Evolutionary conservation across 2,888 invertebrate species (phyloP), one percentile per base, ranked within the genome.

Genomic region (Tricholauxania praeusta): DNA sequence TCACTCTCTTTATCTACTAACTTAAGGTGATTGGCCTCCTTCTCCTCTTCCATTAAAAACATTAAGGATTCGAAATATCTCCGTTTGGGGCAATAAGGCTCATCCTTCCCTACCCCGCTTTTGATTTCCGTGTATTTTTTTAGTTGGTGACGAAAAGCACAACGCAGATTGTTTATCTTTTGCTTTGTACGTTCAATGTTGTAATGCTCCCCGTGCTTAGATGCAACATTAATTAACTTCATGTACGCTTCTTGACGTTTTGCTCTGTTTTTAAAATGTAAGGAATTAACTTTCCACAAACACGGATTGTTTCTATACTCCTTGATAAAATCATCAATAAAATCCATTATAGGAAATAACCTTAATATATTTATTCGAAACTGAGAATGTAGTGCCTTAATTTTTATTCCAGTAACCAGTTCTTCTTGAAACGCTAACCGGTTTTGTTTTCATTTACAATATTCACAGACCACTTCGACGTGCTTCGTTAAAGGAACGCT

Each of bases 111-210:
- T 1, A 83, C 82, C 74, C 84, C 87, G 55, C 82, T 86, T 69
- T 87, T 87, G 10, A 84, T 80, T 77, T 87, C 87, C 57, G 84
- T 85, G 63, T 84, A 85, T 71, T 87, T 87, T 19, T 86, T 84
- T 12, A 87, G 79, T 73, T 87, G 87, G 72, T 87, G 86, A 15
- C 87, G 81, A 77, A 87, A 87, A 59, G 87, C 87, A 75, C 87
- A 87, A 8, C 87, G 79, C 49, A 87, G 79, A 80, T 87, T 87
- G 80, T 87, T 87, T 73, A 87, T 87, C 78, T 87, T 87, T 76
- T 87, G 87, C 78, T 87, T 87, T 4, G 87, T 87, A 69, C 87
- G 79, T 72, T 87, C 87, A 39, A 87, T 86, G 77, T 87, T 87
- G 74, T 87, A 87, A 55, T 83, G 81, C 76, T 87, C 87, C 12